Conservation (phyloP, 2,797 vertebrate species). For the Amazonetta brasiliensis region DNA sequence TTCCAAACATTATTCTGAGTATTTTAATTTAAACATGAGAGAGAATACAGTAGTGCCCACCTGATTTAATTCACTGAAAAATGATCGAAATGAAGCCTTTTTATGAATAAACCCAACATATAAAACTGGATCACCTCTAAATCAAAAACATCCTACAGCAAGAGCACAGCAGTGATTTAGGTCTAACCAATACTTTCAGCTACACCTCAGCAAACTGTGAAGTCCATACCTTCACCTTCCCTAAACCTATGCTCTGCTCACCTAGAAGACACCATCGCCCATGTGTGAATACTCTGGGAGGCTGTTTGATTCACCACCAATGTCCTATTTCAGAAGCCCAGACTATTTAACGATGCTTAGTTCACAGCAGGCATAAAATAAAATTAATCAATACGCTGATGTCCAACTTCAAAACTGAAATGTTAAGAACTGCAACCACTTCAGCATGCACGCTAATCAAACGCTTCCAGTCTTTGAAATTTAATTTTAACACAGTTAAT, state of each 20-base stretch:
- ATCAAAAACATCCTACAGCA: neutral
- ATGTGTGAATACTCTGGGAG: neutral
- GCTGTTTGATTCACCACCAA: neutral
- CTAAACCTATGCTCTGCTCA: neutral
- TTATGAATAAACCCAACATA: neutral
- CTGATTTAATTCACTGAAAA: neutral
- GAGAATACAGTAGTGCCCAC: neutral
- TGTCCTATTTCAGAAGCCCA: neutral
- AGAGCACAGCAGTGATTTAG: neutral
- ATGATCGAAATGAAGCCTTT: neutral
- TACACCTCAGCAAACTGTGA: neutral
- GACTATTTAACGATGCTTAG: neutral
- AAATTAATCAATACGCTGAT: neutral
- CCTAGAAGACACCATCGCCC: neutral
- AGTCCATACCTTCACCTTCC: neutral
- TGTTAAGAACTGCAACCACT: neutral
- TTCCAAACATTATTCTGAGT: neutral
- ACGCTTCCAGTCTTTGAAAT: neutral
- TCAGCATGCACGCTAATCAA: neutral
- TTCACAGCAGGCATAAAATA: neutral
- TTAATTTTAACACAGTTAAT: neutral
- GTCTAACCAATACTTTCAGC: neutral
- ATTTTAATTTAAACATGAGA: neutral
- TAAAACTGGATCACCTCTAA: neutral
- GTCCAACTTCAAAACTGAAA: neutral